Base-by-base conservation (phyloP, 2,888 invertebrate genomes). In the Pammene aurita region DNA sequence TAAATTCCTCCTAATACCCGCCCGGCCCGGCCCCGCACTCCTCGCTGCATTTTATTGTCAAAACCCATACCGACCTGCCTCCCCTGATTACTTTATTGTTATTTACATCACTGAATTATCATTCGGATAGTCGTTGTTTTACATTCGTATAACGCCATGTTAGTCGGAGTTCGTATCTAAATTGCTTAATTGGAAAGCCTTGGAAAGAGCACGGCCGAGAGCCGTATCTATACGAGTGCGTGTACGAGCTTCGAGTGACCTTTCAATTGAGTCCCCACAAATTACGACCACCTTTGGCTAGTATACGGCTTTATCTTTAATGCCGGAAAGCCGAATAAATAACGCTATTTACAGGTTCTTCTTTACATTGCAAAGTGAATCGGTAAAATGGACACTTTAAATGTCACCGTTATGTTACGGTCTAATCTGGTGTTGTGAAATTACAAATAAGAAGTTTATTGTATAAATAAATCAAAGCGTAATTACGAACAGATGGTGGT, bases 131-230 rank as follows among this genome's bases (percentile, higher is more conserved):
- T 84, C 81, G 84, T 89, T 92, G 92, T 91, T 88, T 91, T 91
- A 92, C 90, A 90, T 90, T 86, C 83, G 82, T 85, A 84, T 89
- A 88, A 88, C 84, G 83, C 83, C 84, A 83, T 89, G 88, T 89
- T 85, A 81, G 82, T 80, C 83, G 81, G 80, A 75, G 72, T 73
- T 79, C 83, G 90, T 92, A 92, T 92, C 92, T 92, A 90, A 92
- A 92, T 91, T 88, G 89, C 92, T 92, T 92, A 92, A 92, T 92
- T 92, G 92, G 89, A 90, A 90, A 91, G 87, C 84, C 82, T 82
- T 77, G 77, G 80, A 81, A 84, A 87, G 85, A 84, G 84, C 81
- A 81, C 81, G 80, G 80, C 80, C 80, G 77, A 81, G 82, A 82
- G 84, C 78, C 76, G 84, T 71, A 71, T 71, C 71, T 71, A 85